phyloP scores from a whole-genome alignment of 2,888 invertebrate genomes.

The Danaus chrysippus region DNA sequence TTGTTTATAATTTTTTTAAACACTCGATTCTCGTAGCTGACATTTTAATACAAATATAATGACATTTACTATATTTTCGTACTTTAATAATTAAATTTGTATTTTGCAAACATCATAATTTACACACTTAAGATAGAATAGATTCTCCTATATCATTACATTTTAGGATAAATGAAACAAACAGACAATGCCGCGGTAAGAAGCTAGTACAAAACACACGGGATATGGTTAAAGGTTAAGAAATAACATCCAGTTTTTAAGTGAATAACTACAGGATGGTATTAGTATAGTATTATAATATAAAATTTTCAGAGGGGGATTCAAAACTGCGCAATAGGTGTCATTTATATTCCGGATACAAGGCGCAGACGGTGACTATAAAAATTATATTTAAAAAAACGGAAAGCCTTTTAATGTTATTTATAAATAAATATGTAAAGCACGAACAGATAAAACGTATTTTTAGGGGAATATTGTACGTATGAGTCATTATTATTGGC shows the following conservation, averaged over 20 bases:
- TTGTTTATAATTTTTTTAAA: no score
- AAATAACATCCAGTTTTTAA: conserved; percentile 25
- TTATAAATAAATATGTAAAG: not conserved
- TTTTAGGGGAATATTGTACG: not conserved
- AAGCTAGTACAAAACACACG: not conserved
- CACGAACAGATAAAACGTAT: no score
- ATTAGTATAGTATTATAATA: conserved; percentile 10
- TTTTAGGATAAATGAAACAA: no score
- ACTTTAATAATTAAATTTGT: no score
- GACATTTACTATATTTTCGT: no score
- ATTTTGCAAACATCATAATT: no score
- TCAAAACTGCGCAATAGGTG: not conserved
- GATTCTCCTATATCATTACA: no score
- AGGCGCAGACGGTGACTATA: no score
- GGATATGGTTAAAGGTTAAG: conserved; percentile 5
- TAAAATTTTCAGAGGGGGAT: conserved; percentile 24
- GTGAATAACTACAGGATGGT: conserved; percentile 30
- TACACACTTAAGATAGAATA: no score
- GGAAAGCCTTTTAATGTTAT: not conserved
- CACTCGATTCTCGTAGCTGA: no score
- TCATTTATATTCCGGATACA: no score
- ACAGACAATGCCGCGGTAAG: not conserved
- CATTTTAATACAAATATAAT: no score
- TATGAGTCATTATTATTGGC: conserved; percentile 13
- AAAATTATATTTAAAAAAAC: not conserved